Base-by-base conservation (phyloP, 1,140 invertebrate genomes). In the Macrobrachium nipponense region DNA sequence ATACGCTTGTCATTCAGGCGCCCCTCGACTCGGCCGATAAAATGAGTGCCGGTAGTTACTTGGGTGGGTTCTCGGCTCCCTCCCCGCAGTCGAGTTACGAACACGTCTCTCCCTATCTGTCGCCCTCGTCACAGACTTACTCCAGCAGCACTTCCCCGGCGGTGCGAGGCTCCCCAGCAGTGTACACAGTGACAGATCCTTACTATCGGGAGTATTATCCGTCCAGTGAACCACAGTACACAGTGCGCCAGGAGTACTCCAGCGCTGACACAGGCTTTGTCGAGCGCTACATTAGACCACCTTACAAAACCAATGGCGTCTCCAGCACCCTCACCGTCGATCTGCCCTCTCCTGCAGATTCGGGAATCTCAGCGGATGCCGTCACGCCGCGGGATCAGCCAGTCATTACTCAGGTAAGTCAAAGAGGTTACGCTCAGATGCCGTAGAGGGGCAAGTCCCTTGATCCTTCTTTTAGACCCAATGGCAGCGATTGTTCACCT, bases 321-420 rank as follows among this genome's bases (percentile, higher is more conserved):
- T 80, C 80, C 82, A 82, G 77, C 78, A 86, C 77, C 44, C 88
- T 73, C 86, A 87, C 85, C 51, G 96, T 98, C 89, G 97, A 98
- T 92, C 93, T 98, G 88, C 96, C 96, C 0, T 97, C 96, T 84
- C 96, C 97, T 3, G 84, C 84, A 8, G 96, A 98, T 91, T 96
- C 95, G 89, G 97, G 96, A 23, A 97, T 98, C 89, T 97, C 96
- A 44, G 95, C 96, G 2, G 96, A 97, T 90, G 95, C 96, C 88
- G 96, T 97, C 90, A 97, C 97, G 58, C 97, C 97, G 64, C 92
- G 96, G 90, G 96, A 96, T 92, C 96, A 95, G 92, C 95, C 94
- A 90, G 95, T 94, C 91, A 95, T 96, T 90, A 96, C 97, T 92
- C 96, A 87, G 85, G 85, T 87, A 82, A 23, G 80, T 80, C 44